These are phyloP conservation scores for Limnephilus auricula DNA, from an alignment of 2,888 invertebrate species.

Conservation along the genomic window DNA sequence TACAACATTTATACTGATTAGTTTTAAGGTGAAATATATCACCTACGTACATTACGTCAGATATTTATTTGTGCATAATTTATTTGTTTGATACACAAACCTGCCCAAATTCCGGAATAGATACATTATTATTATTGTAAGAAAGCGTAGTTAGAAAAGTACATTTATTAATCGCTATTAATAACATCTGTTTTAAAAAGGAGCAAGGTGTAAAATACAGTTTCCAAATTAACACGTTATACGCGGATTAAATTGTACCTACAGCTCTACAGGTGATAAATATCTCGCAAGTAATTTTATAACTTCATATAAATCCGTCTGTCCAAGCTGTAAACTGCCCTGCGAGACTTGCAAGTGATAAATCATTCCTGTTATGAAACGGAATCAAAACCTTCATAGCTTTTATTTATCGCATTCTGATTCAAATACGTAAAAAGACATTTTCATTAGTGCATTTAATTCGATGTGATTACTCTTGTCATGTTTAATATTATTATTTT, in stretches of 20 bases:
- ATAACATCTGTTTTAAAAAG: not conserved
- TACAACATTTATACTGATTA: too few species aligned
- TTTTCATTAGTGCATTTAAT: slow-evolving; percentile 6
- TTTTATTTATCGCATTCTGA: slow-evolving; percentile 13
- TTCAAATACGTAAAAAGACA: not conserved
- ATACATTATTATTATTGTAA: too few species aligned
- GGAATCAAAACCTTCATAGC: not conserved
- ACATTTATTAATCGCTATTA: not conserved
- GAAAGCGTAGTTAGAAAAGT: not conserved
- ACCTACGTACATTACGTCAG: too few species aligned
- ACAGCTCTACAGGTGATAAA: not conserved
- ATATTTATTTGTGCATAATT: too few species aligned
- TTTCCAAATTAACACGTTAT: not conserved
- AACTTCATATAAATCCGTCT: slow-evolving; percentile 25
- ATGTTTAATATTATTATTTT: not conserved
- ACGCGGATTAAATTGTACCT: not conserved
- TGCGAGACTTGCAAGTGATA: not conserved
- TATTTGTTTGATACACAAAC: too few species aligned
- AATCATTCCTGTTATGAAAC: slow-evolving; percentile 17
- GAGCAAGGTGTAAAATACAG: not conserved
- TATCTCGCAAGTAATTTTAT: not conserved
- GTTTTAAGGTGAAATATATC: too few species aligned
- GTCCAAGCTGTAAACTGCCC: not conserved
- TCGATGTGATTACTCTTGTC: not conserved
- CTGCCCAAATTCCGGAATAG: too few species aligned